These are phyloP conservation scores for Pipistrellus kuhlii DNA, from an alignment of 2,797 vertebrate genomes.

Conservation along the genomic window DNA sequence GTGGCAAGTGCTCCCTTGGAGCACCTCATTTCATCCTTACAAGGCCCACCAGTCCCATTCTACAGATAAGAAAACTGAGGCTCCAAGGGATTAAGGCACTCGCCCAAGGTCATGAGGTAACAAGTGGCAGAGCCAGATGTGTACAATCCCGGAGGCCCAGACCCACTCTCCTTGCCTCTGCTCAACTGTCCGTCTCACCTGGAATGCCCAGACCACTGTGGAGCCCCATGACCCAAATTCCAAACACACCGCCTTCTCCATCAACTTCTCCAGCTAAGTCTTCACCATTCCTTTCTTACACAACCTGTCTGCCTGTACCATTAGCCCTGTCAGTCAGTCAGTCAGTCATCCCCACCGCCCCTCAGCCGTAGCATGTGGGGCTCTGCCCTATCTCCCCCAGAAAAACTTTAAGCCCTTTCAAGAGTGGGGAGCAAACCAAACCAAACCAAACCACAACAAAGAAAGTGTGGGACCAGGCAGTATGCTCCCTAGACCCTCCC, in stretches of 20 bases:
- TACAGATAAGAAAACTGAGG: not conserved
- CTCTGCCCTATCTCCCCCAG: not conserved
- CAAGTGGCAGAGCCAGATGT: not conserved
- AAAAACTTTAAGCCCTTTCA: not conserved
- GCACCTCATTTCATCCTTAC: no score
- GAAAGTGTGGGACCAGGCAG: not conserved
- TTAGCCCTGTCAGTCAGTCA: not conserved
- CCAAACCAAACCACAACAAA: not conserved
- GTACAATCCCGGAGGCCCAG: not conserved
- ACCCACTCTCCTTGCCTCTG: not conserved
- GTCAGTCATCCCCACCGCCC: not conserved
- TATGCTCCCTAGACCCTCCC: not conserved
- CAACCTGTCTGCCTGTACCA: not conserved
- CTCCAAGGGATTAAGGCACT: not conserved
- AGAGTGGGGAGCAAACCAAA: not conserved
- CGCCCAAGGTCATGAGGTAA: not conserved
- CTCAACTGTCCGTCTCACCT: not conserved
- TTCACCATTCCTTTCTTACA: not conserved
- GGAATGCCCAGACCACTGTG: accelerated
- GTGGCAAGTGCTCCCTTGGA: not conserved
- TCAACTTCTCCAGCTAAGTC: not conserved
- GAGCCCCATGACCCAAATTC: not conserved
- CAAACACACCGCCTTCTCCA: accelerated
- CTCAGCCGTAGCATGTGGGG: not conserved
- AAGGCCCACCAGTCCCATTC: not conserved